A percentile compares a stretch with the other conserved stretches of the same genome.
Conservation (phyloP, 2,797 vertebrate genomes). For the Lutjanus argentimaculatus region DNA sequence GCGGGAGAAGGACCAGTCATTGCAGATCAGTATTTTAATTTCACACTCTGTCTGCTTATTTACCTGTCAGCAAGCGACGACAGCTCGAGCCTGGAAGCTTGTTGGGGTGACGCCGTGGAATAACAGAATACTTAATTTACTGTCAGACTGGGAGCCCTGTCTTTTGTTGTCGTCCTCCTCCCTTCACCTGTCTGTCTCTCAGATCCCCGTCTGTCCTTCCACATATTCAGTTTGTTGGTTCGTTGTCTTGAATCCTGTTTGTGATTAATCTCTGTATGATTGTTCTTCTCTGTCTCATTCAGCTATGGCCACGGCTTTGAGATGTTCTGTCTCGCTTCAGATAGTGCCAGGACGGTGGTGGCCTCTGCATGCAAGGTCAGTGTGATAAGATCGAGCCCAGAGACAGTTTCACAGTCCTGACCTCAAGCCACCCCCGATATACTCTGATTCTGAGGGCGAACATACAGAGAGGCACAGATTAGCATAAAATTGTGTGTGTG, state of each 20-base stretch:
- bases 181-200: conserved; percentile 27
- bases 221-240: background rate
- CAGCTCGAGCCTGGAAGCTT: conserved; percentile 36
- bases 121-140: conserved; percentile 53
- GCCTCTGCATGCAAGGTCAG: conserved; percentile 98
- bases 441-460: background rate
- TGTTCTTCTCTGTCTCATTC: conserved; percentile 60
- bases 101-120: conserved; percentile 21
- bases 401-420: conserved; percentile 2
- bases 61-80: conserved; percentile 51
- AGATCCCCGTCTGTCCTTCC: conserved; percentile 35
- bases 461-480: background rate
- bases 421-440: background rate
- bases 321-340: conserved; percentile 95
- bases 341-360: conserved; percentile 88
- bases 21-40: conserved; percentile 64
- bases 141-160: conserved; percentile 12
- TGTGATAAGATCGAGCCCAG: conserved; percentile 17
- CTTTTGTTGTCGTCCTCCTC: conserved; percentile 33
- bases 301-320: conserved; percentile 99
- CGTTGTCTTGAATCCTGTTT: conserved; percentile 3
- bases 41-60: conserved; percentile 68
- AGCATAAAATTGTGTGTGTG: no score
- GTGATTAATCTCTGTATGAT: conserved; percentile 32
- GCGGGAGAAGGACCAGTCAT: conserved; percentile 56